Conservation (phyloP, 1,140 invertebrate species). For the Drosophila persimilis region DNA sequence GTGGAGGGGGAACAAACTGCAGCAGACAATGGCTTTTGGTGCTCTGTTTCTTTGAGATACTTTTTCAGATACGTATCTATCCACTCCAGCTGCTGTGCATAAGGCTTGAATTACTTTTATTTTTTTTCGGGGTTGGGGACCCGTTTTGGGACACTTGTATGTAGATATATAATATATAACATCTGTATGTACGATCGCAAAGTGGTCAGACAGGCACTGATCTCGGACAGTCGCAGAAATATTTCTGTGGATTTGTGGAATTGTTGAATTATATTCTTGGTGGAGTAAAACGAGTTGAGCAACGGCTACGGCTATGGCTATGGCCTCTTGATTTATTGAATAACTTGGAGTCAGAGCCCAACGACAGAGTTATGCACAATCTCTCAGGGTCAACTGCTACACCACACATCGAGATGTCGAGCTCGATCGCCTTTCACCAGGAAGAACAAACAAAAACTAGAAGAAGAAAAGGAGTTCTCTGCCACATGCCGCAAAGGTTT, state of each 20-base stretch:
- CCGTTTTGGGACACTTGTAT: conserved; percentile 40
- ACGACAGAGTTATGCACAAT: conserved; percentile 41
- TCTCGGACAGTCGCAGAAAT: conserved; percentile 46
- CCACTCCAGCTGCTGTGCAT: conserved; percentile 7
- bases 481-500: conserved; percentile 33
- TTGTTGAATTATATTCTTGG: conserved; percentile 39
- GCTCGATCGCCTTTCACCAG: conserved; percentile 39
- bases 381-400: conserved; percentile 35
- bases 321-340: conserved; percentile 63
- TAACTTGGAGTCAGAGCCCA: conserved; percentile 39
- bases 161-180: not conserved
- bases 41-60: conserved; percentile 34
- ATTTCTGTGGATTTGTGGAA: conserved; percentile 16
- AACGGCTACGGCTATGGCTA: conserved; percentile 34
- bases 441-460: conserved; percentile 12
- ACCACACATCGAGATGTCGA: conserved; percentile 9
- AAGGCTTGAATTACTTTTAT: conserved; percentile 31
- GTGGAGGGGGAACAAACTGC: not conserved
- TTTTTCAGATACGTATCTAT: conserved; percentile 5
- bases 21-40: conserved; percentile 21
- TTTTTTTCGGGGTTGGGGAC: conserved; percentile 62
- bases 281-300: conserved; percentile 56
- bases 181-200: conserved; percentile 9
- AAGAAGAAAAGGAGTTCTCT: conserved; percentile 40
- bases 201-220: conserved; percentile 58